Evolutionary conservation across 1,140 invertebrate species (phyloP).

Genomic region (Brachionus sp.): DNA sequence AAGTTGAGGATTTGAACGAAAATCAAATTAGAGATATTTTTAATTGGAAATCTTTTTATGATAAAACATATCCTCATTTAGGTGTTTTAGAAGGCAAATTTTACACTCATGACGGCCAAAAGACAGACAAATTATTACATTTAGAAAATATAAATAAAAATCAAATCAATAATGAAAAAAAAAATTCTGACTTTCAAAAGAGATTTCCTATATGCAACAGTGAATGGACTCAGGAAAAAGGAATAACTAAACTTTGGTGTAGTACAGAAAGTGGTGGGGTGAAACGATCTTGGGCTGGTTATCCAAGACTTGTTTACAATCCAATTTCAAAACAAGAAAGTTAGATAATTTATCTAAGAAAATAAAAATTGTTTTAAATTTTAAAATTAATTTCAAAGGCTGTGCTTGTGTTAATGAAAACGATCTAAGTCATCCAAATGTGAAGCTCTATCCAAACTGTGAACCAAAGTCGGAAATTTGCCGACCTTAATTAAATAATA

Average conservation of each 20-base stretch:
- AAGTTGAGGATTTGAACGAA: not conserved
- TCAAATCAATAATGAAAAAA: not conserved
- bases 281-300: conserved; percentile 35
- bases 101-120: conserved; percentile 1
- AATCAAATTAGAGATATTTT: conserved; percentile 7
- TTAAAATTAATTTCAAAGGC: not conserved
- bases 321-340: conserved; percentile 32
- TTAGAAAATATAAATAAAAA: conserved; percentile 33
- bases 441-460: conserved; percentile 42
- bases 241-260: conserved; percentile 36
- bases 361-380: not conserved
- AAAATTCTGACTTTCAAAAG: conserved; percentile 8
- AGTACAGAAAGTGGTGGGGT: conserved; percentile 32
- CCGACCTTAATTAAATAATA: not conserved
- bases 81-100: conserved; percentile 25
- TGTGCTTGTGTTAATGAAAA: conserved; percentile 45
- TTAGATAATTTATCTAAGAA: not conserved
- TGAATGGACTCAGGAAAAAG: conserved; percentile 42
- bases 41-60: conserved; percentile 45
- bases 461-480: conserved; percentile 27
- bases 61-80: conserved; percentile 25
- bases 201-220: conserved; percentile 44
- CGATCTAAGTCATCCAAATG: conserved; percentile 35
- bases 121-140: not conserved
- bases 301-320: conserved; percentile 35